Percentiles rank a stretch among this genome's conserved stretches.
Evolutionary conservation across 2,797 vertebrate genomes (phyloP).

Genomic region (Cottoperca gobio): DNA sequence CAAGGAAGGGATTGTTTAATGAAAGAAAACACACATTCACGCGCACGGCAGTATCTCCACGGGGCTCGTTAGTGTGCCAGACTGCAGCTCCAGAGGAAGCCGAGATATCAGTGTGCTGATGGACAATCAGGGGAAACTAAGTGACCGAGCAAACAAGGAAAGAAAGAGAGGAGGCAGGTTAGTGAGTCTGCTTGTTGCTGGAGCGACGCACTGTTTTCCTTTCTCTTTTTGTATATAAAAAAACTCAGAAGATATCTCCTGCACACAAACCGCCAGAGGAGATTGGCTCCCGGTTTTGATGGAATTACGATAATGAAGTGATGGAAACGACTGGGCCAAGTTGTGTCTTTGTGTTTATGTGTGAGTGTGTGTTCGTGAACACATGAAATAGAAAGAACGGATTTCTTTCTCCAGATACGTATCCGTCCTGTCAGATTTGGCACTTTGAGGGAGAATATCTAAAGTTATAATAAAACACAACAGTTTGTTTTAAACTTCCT

Average conservation of each 20-base stretch:
- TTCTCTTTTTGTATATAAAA: neutral
- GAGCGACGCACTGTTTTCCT: slow-evolving; percentile 11
- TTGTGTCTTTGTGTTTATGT: slow-evolving; percentile 20
- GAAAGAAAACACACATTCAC: slow-evolving; percentile 4
- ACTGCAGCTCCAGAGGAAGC: slow-evolving; percentile 22
- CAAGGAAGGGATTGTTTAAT: no score
- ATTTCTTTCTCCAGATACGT: slow-evolving; percentile 3
- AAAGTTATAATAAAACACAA: slow-evolving; percentile 34
- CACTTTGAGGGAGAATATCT: neutral
- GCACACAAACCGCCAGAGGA: slow-evolving; percentile 12
- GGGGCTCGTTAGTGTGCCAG: slow-evolving; percentile 29
- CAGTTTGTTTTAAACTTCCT: slow-evolving; percentile 2
- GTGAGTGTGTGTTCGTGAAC: slow-evolving; percentile 10
- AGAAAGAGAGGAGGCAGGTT: neutral
- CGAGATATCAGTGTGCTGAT: slow-evolving; percentile 27
- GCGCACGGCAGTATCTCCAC: slow-evolving; percentile 17
- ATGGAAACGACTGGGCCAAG: slow-evolving; percentile 55
- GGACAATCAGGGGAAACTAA: slow-evolving; percentile 33
- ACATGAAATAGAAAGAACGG: neutral
- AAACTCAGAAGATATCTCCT: slow-evolving; percentile 11
- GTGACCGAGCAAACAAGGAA: slow-evolving; percentile 4
- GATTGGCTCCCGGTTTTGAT: slow-evolving; percentile 18
- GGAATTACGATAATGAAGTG: slow-evolving; percentile 27
- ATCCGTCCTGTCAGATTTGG: slow-evolving; percentile 16
- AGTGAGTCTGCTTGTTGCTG: slow-evolving; percentile 4